Evolutionary conservation across 2,113 vertebrate genomes (phyloP).

Genomic region (Harpagus bidentatus): DNA sequence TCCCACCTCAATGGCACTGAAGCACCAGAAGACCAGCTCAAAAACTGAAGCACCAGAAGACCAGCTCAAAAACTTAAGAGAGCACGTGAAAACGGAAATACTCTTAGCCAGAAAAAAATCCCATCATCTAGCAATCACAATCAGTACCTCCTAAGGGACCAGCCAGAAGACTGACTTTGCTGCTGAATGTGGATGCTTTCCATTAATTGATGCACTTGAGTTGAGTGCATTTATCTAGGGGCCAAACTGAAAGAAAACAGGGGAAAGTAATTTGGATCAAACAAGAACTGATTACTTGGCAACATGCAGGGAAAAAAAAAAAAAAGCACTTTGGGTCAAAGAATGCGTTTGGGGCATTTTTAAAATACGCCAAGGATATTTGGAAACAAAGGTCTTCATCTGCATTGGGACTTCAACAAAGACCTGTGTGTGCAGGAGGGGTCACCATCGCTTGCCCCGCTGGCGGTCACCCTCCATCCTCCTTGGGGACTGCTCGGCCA

Average conservation of each 20-base stretch:
- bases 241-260: neutral
- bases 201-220: neutral
- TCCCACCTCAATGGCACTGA: neutral
- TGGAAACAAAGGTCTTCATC: neutral
- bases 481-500: neutral
- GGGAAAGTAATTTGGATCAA: neutral
- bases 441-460: rapidly evolving
- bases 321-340: neutral
- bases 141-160: neutral
- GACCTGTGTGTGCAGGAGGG: neutral
- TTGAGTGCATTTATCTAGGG: neutral
- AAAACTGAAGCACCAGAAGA: neutral
- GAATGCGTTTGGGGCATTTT: neutral
- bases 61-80: neutral
- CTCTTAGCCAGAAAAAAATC: neutral
- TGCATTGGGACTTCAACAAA: neutral
- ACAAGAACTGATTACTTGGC: neutral
- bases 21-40: neutral
- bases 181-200: neutral
- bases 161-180: neutral
- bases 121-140: neutral
- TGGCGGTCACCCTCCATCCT: neutral
- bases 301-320: neutral
- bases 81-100: neutral
- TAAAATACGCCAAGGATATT: neutral